Evolutionary conservation across 2,888 invertebrate genomes (phyloP).

Genomic region (Conops quadrifasciatus): DNA sequence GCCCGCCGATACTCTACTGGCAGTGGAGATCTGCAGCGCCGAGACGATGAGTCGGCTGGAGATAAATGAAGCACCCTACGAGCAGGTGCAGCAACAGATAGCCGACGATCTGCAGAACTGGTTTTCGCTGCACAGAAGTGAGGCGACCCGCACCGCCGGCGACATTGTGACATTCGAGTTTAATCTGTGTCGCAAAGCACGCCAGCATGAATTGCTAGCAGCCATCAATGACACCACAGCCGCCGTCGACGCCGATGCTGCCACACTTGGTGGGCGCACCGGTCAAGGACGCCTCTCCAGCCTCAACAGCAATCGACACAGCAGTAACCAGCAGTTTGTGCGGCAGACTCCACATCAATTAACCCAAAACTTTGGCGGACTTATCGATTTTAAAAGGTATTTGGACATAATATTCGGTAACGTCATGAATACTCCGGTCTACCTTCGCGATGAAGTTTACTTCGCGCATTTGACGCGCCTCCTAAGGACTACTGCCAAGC

Average conservation of each 20-base stretch:
- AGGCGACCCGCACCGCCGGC: slow-evolving; percentile 52
- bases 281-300: slow-evolving; percentile 48
- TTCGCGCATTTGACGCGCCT: slow-evolving; percentile 51
- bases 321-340: slow-evolving; percentile 39
- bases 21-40: slow-evolving; percentile 51
- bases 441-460: slow-evolving; percentile 52
- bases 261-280: background rate
- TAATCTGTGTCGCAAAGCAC: slow-evolving; percentile 54
- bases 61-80: slow-evolving; percentile 45
- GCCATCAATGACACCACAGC: slow-evolving; percentile 3
- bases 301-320: slow-evolving; percentile 40
- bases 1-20: slow-evolving; percentile 53
- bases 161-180: slow-evolving; percentile 58
- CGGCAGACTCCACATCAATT: slow-evolving; percentile 47
- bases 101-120: slow-evolving; percentile 54
- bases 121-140: slow-evolving; percentile 50
- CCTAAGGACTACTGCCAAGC: slow-evolving; percentile 44
- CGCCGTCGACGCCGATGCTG: background rate
- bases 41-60: slow-evolving; percentile 43
- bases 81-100: slow-evolving; percentile 51
- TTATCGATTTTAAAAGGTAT: slow-evolving; percentile 55
- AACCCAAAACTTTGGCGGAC: slow-evolving; percentile 44
- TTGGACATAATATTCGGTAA: slow-evolving; percentile 52
- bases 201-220: slow-evolving; percentile 44
- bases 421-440: slow-evolving; percentile 47